These are phyloP conservation scores for Stratiomys singularior DNA, from an alignment of 2,888 invertebrate species.

Conservation along the genomic window DNA sequence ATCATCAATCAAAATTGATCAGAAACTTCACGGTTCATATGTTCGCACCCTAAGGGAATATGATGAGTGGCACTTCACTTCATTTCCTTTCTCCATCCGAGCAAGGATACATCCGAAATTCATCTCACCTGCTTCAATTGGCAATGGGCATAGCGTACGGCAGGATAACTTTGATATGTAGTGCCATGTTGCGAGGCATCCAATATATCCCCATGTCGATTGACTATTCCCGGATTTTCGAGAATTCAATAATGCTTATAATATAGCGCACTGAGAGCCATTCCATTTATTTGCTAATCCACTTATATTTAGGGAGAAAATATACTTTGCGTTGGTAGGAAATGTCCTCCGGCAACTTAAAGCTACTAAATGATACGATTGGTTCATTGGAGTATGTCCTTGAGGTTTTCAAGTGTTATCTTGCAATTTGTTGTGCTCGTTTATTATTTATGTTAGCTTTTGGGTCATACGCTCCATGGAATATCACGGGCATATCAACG, in stretches of 20 bases:
- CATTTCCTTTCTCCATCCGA: constrained; percentile 1
- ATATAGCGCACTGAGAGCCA: neutral
- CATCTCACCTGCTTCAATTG: neutral
- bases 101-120: constrained; percentile 8
- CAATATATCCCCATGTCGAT: neutral
- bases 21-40: constrained; percentile 27
- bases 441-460: no score
- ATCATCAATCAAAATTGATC: constrained; percentile 46
- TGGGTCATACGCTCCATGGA: no score
- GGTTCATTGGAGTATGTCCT: no score
- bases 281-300: constrained; percentile 12
- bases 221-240: neutral
- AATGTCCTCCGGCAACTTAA: no score
- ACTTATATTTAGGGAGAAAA: neutral
- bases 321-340: no score
- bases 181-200: neutral
- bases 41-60: neutral
- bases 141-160: neutral
- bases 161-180: neutral
- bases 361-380: no score
- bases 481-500: no score
- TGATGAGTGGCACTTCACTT: constrained; percentile 6
- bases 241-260: neutral
- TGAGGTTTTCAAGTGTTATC: no score
- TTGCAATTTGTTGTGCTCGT: no score